A percentile compares a stretch with the other conserved stretches of the same genome.
These are phyloP conservation scores for Magallana ariakensis DNA, from an alignment of 1,140 invertebrate genomes.

Conservation along the genomic window DNA sequence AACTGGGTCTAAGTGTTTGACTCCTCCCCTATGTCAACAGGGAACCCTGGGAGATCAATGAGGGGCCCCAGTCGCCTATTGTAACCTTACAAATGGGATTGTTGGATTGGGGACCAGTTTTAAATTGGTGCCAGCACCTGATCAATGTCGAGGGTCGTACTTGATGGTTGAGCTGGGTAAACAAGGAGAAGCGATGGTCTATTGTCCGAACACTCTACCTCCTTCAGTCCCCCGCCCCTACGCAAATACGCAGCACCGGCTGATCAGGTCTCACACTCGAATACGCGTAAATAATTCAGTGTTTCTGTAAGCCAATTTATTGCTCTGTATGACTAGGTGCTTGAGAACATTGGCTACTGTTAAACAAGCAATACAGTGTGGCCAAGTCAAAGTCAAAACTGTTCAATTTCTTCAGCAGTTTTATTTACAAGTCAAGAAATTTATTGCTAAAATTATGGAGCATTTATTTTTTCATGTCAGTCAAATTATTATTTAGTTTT, in stretches of 20 bases:
- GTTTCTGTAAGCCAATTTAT: slow-evolving; percentile 25
- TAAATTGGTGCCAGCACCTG: neutral
- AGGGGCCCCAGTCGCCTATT: neutral
- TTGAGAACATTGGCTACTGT: neutral
- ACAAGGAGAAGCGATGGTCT: neutral
- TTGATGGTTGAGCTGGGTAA: neutral
- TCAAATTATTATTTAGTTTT: too few species aligned
- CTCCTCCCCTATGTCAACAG: neutral
- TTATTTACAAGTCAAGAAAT: too few species aligned
- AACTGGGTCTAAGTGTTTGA: neutral
- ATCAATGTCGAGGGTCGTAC: slow-evolving; percentile 13
- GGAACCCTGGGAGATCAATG: neutral
- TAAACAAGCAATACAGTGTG: too few species aligned
- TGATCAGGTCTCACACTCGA: slow-evolving; percentile 9
- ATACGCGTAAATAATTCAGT: neutral
- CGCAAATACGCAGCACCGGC: neutral
- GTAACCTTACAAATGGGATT: neutral
- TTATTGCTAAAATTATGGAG: too few species aligned
- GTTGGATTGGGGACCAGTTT: slow-evolving; percentile 1
- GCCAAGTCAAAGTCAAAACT: too few species aligned
- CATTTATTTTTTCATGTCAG: too few species aligned
- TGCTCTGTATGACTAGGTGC: neutral
- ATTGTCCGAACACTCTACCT: neutral
- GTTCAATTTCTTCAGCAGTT: too few species aligned
- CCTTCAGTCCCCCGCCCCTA: neutral